Evolutionary conservation across 1,140 invertebrate species (phyloP), one percentile per base, ranked within the genome.

Genomic region (Zaprionus africanus): DNA sequence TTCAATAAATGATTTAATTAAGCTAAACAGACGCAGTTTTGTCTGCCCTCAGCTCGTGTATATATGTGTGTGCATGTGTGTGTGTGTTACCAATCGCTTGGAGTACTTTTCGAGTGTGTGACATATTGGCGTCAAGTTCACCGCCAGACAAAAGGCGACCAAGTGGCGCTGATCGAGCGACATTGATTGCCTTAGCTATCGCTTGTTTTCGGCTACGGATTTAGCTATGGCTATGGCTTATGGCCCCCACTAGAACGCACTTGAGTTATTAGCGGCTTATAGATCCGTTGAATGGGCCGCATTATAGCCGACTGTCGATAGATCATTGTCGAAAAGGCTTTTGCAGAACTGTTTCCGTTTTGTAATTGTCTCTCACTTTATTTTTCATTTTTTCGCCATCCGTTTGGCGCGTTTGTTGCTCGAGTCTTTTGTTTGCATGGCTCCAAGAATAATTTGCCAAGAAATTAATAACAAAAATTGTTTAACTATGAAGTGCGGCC

Each of bases 1-100:
- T 90, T 90, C 86, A 83, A 68, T 90, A 90, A 90, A 90, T 90
- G 86, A 90, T 90, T 90, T 90, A 90, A 90, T 90, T 90, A 90
- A 90, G 82, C 86, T 90, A 85, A 90, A 90, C 85, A 90, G 78
- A 49, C 65, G 72, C 65, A 78, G 67, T 87, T 79, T 86, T 65
- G 65, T 58, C 17, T 36, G 19, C 34, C 19, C 36, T 17, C 31
- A 34, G 3, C 9, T 11, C 9, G 31, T 11, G 15, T 17, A 11
- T 31, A 11, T 17, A 5, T 51, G 46, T 62, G 28, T 6, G 28
- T 41, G 53, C 15, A n/a, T 60, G 54, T 19, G 22, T 38, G 62
- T 59, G 13, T 58, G 51, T 65, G 62, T 72, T 64, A 60, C 73
- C 57, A 77, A 82, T 79, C 63, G 70, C 51, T 49, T 83, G 70